Evolutionary conservation across 2,113 vertebrate genomes (phyloP).

Genomic region (Ameiurus melas): DNA sequence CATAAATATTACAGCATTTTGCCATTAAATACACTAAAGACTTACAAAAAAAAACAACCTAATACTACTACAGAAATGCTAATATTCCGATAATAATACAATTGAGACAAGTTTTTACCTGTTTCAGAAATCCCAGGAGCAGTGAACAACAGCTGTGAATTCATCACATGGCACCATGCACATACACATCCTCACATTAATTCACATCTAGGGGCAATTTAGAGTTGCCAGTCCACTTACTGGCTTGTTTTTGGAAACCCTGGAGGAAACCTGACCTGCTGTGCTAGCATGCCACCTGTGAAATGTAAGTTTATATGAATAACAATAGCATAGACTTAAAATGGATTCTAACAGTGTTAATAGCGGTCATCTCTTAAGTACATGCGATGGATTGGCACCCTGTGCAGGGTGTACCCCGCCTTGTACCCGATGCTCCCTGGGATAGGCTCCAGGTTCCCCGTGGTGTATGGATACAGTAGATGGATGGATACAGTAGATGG

Average conservation of each 20-base stretch:
- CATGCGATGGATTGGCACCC: too few relatives aligned
- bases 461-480: too few relatives aligned
- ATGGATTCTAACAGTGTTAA: neutral
- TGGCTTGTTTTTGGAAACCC: neutral
- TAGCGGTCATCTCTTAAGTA: neutral
- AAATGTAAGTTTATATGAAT: neutral
- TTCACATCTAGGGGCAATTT: neutral
- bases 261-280: neutral
- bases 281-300: neutral
- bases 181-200: neutral
- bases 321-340: neutral
- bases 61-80: neutral
- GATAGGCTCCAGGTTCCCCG: too few relatives aligned
- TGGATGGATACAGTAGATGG: too few relatives aligned
- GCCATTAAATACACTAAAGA: neutral
- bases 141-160: neutral
- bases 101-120: neutral
- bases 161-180: neutral
- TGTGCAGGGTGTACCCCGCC: too few relatives aligned
- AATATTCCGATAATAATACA: neutral
- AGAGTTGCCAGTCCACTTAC: neutral
- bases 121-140: neutral
- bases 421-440: too few relatives aligned
- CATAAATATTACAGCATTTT: neutral
- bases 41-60: neutral